Evolutionary conservation across 23 tunicate species (phyloP).

Genomic region (Styela plicata): DNA sequence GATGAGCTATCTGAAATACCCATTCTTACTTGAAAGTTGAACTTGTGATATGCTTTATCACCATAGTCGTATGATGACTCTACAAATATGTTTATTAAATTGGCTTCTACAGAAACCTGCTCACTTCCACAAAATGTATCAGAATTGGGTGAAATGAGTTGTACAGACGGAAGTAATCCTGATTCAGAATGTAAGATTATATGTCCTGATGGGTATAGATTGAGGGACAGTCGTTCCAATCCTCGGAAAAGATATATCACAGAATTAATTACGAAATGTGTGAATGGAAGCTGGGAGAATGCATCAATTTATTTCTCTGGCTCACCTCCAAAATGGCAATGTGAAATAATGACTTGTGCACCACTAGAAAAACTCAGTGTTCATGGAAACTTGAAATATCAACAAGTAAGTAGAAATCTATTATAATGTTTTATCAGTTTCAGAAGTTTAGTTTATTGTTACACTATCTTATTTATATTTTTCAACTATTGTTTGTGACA

Average conservation of each 20-base stretch:
- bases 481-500: no score
- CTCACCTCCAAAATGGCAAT: background rate
- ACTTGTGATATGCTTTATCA: no score
- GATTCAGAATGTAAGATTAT: background rate
- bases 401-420: no score
- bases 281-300: background rate
- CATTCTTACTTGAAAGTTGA: no score
- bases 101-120: background rate
- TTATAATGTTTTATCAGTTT: background rate
- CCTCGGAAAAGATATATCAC: background rate
- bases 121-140: background rate
- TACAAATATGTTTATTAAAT: no score
- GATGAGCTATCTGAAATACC: no score
- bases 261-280: background rate
- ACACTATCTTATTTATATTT: no score
- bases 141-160: background rate
- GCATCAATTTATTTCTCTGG: background rate
- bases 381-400: background rate
- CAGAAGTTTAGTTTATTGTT: no score
- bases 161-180: background rate
- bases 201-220: background rate
- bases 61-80: no score
- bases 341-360: conserved; percentile 15
- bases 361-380: background rate
- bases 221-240: background rate